These are phyloP conservation scores for Crioceris asparagi DNA, from an alignment of 2,888 invertebrate genomes.

Conservation along the genomic window DNA sequence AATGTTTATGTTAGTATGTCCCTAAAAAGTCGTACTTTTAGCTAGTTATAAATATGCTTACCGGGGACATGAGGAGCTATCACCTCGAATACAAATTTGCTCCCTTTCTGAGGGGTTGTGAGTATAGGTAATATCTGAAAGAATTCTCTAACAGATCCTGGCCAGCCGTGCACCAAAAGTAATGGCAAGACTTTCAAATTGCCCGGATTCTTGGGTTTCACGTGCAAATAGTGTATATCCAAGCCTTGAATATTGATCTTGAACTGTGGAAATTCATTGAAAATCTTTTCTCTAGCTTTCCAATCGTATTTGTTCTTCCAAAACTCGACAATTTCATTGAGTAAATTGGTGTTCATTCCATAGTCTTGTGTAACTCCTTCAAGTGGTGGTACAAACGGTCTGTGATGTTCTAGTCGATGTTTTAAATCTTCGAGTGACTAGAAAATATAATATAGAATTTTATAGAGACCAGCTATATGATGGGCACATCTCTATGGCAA, in stretches of 20 bases:
- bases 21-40: too few relatives aligned
- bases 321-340: constrained; percentile 57
- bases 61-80: constrained; percentile 47
- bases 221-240: constrained; percentile 47
- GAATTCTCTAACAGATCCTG: constrained; percentile 77
- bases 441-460: too few relatives aligned
- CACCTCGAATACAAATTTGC: constrained; percentile 55
- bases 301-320: constrained; percentile 68
- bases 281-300: constrained; percentile 45
- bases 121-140: constrained; percentile 61
- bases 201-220: constrained; percentile 41
- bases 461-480: too few relatives aligned
- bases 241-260: constrained; percentile 64
- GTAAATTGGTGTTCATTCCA: constrained; percentile 60
- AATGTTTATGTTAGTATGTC: too few relatives aligned
- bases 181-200: constrained; percentile 47
- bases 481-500: too few relatives aligned
- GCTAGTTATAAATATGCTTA: neutral
- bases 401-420: constrained; percentile 43
- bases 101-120: constrained; percentile 39
- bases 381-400: constrained; percentile 41
- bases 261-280: constrained; percentile 60
- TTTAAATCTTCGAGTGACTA: constrained; percentile 18
- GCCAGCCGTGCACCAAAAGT: constrained; percentile 79
- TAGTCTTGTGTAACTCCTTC: constrained; percentile 64